Evolutionary conservation across 1,140 invertebrate genomes (phyloP).

Genomic region (silkworm (Bombyx mori)): ASM3026992v2 NC_085124.1:4984001-4984500

Average conservation of each 20-base stretch:
- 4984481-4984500: conserved; percentile 1
- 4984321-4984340: conserved; percentile 57
- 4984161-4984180: conserved; percentile 59
- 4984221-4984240: conserved; percentile 51
- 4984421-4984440: conserved; percentile 60
- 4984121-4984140: conserved; percentile 24
- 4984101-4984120: conserved; percentile 24
- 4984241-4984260: conserved; percentile 42
- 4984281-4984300: conserved; percentile 50
- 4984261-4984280: conserved; percentile 60
- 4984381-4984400: conserved; percentile 70
- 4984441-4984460: conserved; percentile 56
- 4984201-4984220: conserved; percentile 65
- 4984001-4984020: conserved; percentile 56
- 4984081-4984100: conserved; percentile 68
- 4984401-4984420: conserved; percentile 64
- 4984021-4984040: conserved; percentile 52
- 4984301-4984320: conserved; percentile 61
- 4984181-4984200: conserved; percentile 49
- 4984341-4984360: conserved; percentile 69
- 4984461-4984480: conserved; percentile 4
- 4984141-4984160: conserved; percentile 65
- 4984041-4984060: conserved; percentile 53
- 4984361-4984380: conserved; percentile 57
- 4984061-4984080: conserved; percentile 52